A percentile compares a stretch with the other conserved stretches of the same genome.
Evolutionary conservation across 2,888 invertebrate species (phyloP).

Genomic region (Geotrupes spiniger): DNA sequence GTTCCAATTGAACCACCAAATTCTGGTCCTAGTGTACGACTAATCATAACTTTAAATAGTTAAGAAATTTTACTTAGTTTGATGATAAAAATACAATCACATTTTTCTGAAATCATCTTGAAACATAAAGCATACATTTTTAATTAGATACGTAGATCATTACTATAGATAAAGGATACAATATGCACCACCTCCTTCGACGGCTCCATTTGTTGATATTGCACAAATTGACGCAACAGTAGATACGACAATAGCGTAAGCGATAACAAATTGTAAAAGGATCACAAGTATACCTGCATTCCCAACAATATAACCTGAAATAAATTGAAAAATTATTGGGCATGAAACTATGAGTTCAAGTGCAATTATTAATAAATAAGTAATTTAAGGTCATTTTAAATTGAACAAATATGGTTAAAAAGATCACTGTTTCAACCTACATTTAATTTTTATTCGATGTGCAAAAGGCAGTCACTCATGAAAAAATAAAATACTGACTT

Average conservation of each 20-base stretch:
- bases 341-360: too few relatives aligned
- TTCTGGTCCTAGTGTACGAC: constrained; percentile 95
- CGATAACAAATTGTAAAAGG: constrained; percentile 82
- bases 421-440: too few relatives aligned
- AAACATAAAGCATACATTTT: neutral
- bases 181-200: constrained; percentile 98
- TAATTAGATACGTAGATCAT: neutral
- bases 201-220: constrained; percentile 98
- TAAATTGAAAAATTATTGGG: constrained; percentile 21
- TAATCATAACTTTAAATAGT: constrained; percentile 87
- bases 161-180: constrained; percentile 85
- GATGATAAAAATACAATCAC: neutral
- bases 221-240: constrained; percentile 98
- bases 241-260: constrained; percentile 91
- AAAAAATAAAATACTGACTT: too few relatives aligned
- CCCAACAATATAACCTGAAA: constrained; percentile 92
- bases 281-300: constrained; percentile 91
- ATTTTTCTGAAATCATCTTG: neutral
- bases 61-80: constrained; percentile 22
- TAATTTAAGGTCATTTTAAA: too few relatives aligned
- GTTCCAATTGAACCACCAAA: constrained; percentile 99
- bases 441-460: too few relatives aligned
- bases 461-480: too few relatives aligned
- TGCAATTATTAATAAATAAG: too few relatives aligned
- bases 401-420: too few relatives aligned